Conservation (phyloP, 2,888 invertebrate species). For the Xanthorhoe spadicearia region DNA sequence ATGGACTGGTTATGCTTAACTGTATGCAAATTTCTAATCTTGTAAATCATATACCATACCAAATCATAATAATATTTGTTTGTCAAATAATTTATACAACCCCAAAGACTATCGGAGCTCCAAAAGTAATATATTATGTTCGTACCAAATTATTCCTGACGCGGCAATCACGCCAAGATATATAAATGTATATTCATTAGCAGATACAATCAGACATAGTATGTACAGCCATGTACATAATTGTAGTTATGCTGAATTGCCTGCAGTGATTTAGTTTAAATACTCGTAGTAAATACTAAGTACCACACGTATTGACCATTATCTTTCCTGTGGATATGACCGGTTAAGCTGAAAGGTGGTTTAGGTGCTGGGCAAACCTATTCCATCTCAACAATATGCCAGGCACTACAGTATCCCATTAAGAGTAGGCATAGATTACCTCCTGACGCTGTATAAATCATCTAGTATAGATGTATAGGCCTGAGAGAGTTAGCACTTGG, state of each 20-base stretch:
- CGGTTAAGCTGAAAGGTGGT: too few relatives aligned
- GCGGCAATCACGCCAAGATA: conserved; percentile 23
- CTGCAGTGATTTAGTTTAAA: background rate
- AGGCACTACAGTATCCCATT: too few relatives aligned
- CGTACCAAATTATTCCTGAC: conserved; percentile 28
- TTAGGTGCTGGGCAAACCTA: too few relatives aligned
- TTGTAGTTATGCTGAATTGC: background rate
- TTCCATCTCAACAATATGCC: too few relatives aligned
- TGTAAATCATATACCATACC: too few relatives aligned
- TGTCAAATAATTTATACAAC: conserved; percentile 20
- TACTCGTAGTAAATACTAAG: background rate
- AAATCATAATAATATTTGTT: background rate
- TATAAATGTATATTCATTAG: conserved; percentile 29
- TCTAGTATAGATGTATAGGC: too few relatives aligned
- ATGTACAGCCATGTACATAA: conserved; percentile 1
- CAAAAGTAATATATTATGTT: conserved; percentile 16
- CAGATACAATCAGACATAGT: conserved; percentile 31
- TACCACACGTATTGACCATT: too few relatives aligned
- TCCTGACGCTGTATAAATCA: too few relatives aligned
- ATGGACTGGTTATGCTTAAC: too few relatives aligned
- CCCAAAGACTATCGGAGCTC: conserved; percentile 26
- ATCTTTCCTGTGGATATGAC: too few relatives aligned
- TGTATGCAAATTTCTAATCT: too few relatives aligned
- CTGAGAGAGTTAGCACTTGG: background rate
- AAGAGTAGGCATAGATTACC: too few relatives aligned